These are phyloP conservation scores for Pimephales promelas DNA, from an alignment of 2,113 vertebrate genomes.

Conservation along the genomic window DNA sequence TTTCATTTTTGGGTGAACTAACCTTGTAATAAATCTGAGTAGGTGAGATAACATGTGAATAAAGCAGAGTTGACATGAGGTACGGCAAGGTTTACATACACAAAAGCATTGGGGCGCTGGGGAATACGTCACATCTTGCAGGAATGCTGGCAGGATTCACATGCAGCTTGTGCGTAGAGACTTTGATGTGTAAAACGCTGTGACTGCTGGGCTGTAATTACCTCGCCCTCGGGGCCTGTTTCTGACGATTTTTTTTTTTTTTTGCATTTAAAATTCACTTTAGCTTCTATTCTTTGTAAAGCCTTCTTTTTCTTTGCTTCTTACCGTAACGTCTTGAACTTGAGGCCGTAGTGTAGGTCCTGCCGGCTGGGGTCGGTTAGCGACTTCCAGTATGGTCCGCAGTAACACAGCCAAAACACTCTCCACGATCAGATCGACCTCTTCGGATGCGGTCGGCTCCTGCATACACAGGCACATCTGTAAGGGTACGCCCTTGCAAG, in stretches of 20 bases:
- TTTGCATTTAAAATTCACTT: background rate
- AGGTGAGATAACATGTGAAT: background rate
- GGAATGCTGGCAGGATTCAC: conserved; percentile 21
- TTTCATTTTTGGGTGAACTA: too few relatives aligned
- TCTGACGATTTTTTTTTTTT: background rate
- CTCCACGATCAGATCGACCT: conserved; percentile 94
- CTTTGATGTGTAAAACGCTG: conserved; percentile 46
- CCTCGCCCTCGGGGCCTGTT: background rate
- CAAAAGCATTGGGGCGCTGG: background rate
- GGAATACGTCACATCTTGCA: background rate
- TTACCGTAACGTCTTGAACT: conserved; percentile 95
- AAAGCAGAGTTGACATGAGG: background rate
- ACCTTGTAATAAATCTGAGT: conserved; percentile 3
- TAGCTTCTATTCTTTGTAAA: background rate
- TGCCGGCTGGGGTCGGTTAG: conserved; percentile 88
- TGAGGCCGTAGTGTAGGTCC: conserved; percentile 85
- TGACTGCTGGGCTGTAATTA: conserved; percentile 30
- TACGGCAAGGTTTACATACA: background rate
- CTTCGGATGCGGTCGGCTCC: conserved; percentile 89
- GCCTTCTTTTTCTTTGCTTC: conserved; percentile 49
- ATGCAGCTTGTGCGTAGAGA: background rate
- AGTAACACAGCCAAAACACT: conserved; percentile 89
- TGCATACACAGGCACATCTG: conserved; percentile 58
- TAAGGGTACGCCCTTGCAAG: conserved; percentile 55
- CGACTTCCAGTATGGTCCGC: conserved; percentile 93